Evolutionary conservation across 2,797 vertebrate species (phyloP).

Genomic region (Hafferia zeledoni): DNA sequence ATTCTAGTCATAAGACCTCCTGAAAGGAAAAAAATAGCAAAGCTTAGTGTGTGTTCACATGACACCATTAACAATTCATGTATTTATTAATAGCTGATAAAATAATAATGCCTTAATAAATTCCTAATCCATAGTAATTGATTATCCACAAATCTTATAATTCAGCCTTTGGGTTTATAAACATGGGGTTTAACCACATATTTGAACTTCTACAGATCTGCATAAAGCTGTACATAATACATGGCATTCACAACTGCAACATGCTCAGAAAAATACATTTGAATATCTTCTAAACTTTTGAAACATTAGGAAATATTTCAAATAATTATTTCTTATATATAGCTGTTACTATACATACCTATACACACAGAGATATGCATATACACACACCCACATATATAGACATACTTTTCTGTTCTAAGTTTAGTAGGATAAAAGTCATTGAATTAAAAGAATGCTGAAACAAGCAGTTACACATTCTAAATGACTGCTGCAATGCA

Average conservation of each 20-base stretch:
- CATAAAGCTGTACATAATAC: background rate
- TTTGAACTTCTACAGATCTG: background rate
- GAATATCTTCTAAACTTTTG: background rate
- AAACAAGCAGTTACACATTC: constrained; percentile 29
- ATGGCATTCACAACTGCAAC: background rate
- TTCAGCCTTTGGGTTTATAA: background rate
- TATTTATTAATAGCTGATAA: background rate
- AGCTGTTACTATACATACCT: background rate
- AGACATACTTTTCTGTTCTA: background rate
- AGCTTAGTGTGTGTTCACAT: background rate
- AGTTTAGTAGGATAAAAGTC: background rate
- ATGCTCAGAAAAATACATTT: background rate
- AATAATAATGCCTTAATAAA: background rate
- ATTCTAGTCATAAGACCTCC: background rate
- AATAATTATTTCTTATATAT: background rate
- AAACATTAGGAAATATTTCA: background rate
- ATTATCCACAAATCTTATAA: background rate
- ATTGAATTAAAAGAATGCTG: constrained; percentile 17
- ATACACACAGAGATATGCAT: fast-evolving
- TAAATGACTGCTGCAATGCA: constrained; percentile 11
- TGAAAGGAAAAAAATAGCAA: background rate
- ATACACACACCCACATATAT: background rate
- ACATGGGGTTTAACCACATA: background rate
- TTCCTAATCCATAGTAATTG: background rate
- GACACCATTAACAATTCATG: background rate